Evolutionary conservation across 92 coral and sea anemone genomes (phyloP), one percentile per base, ranked within the genome.

Genomic region (Parazoanthus atlanticus): DNA sequence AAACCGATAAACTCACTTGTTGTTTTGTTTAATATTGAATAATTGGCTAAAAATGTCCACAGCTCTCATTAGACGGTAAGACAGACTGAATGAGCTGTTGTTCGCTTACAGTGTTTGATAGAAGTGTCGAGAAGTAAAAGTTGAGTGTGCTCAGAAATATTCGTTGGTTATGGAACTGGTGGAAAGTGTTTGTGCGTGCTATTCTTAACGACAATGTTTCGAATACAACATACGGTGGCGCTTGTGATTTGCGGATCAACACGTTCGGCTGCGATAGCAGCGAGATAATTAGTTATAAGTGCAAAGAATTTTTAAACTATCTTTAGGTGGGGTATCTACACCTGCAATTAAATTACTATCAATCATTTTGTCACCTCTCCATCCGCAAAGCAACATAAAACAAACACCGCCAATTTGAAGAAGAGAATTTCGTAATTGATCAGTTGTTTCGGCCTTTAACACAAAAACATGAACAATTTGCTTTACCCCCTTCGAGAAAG

Each of bases 321-420:
- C 87, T 84, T 84, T 70, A 84, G 87, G 87, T 84, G 87, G 87
- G 87, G 87, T 84, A 84, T 84, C 78, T 47, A 78, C 82, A 41
- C 65, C 87, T 43, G 78, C 87, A 84, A 84, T 84, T 84, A 84
- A 70, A 17, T 84, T 84, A 84, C 87, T 84, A 84, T 84, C 87
- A 84, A 84, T 84, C 87, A 84, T 40, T 84, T 84, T 84, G 87
- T 84, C 87, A 69, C 87, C 78, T 84, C 87, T 84, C 67, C 38
- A 69, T 84, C 78, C 87, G 79, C 43, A 26, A 70, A 84, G 41
- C 64, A 70, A 84, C 87, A 84, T 84, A 70, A 84, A 84, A 30
- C 82, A 84, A 84, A 84, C 87, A 70, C 87, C 87, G 87, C 78
- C 78, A 69, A 70, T 41, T 41, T 28, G 54, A 46, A 84, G 65